Percentiles rank a stretch among this genome's conserved stretches.
Evolutionary conservation across 2,888 invertebrate species (phyloP).

Genomic region (Rhagium mordax): DNA sequence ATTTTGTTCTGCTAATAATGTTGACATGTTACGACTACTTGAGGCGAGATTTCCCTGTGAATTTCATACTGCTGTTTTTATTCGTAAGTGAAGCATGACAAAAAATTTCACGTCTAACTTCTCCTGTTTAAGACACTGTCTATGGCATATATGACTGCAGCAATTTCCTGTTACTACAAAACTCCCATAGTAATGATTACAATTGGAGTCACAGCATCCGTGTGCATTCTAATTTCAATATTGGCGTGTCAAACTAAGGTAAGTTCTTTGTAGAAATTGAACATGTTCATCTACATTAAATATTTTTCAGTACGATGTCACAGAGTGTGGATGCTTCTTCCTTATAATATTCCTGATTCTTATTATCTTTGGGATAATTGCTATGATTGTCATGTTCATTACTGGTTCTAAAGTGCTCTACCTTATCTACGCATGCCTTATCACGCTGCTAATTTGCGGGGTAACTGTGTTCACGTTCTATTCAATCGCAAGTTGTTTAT

Average conservation of each 20-base stretch:
- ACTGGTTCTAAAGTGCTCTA: constrained; percentile 54
- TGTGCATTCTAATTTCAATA: constrained; percentile 71
- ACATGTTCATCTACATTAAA: no score
- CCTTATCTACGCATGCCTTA: constrained; percentile 72
- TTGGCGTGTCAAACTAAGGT: constrained; percentile 67
- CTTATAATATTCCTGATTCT: constrained; percentile 48
- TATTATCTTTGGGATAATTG: constrained; percentile 50
- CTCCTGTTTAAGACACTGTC: constrained; percentile 65
- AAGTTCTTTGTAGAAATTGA: neutral
- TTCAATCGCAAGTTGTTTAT: neutral
- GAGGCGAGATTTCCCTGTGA: constrained; percentile 56
- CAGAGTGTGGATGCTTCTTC: constrained; percentile 71
- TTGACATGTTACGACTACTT: constrained; percentile 52
- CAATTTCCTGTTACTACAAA: constrained; percentile 69
- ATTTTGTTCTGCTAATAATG: constrained; percentile 41
- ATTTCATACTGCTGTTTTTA: constrained; percentile 54
- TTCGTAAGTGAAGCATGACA: constrained; percentile 43
- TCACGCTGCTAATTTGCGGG: constrained; percentile 71
- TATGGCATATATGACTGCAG: constrained; percentile 71
- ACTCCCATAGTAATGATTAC: constrained; percentile 70
- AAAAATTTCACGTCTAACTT: neutral
- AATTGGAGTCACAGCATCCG: constrained; percentile 71
- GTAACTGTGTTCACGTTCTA: neutral
- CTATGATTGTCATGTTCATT: constrained; percentile 45
- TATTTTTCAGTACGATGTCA: constrained; percentile 71